Percentiles rank a stretch among this genome's conserved stretches.
phyloP scores from a whole-genome alignment of 2,113 vertebrate genomes.

The Pituophis catenifer region DNA sequence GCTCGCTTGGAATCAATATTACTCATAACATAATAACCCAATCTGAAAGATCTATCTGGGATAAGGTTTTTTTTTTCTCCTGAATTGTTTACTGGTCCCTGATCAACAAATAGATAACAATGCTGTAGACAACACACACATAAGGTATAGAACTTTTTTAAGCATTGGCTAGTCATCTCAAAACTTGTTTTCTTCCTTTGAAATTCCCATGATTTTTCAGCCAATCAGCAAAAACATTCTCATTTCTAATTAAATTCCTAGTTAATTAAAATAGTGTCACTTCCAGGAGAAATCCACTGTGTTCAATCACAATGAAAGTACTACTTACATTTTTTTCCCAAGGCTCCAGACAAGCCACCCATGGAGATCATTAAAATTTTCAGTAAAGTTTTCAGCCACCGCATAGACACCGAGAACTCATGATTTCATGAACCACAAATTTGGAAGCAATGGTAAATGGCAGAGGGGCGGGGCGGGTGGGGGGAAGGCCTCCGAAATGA shows the following conservation, averaged over 20 bases:
- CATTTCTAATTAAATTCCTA: background rate
- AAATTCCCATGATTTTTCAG: background rate
- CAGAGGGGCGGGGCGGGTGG: no score
- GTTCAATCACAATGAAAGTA: background rate
- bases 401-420: background rate
- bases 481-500: background rate
- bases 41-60: background rate
- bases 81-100: slow-evolving; percentile 9
- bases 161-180: background rate
- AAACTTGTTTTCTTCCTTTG: background rate
- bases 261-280: background rate
- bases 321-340: no score
- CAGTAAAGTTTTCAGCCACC: background rate
- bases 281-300: background rate
- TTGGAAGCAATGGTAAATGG: background rate
- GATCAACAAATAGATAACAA: background rate
- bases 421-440: background rate
- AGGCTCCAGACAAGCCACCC: background rate
- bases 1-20: background rate
- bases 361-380: background rate
- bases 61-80: background rate
- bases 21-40: background rate
- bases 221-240: background rate
- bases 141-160: background rate
- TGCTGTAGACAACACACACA: no score